These are phyloP conservation scores for Semotilus atromaculatus DNA, from an alignment of 2,797 vertebrate species.

Conservation along the genomic window DNA sequence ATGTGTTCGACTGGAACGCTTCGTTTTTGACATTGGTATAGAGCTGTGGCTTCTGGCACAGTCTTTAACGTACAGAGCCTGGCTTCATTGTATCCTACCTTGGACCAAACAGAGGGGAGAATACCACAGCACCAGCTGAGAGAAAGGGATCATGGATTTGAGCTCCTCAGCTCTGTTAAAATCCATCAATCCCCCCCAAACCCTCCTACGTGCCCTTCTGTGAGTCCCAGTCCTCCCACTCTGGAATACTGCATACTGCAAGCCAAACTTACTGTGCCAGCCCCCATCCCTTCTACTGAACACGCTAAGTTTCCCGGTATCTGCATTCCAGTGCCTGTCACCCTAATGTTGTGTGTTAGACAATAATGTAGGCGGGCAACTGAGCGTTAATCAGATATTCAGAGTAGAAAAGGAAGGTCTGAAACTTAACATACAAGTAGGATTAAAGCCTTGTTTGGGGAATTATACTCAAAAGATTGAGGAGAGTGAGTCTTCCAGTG, in stretches of 20 bases:
- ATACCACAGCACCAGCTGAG: constrained; percentile 53
- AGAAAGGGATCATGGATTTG: constrained; percentile 64
- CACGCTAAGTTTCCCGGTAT: constrained; percentile 80
- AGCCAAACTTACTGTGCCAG: constrained; percentile 70
- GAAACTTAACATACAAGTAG: constrained; percentile 4
- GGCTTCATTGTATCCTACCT: constrained; percentile 25
- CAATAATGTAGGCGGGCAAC: constrained; percentile 51
- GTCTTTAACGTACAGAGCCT: constrained; percentile 29
- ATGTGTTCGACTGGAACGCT: constrained; percentile 8
- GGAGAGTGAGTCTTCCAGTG: background rate
- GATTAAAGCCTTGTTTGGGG: constrained; percentile 29
- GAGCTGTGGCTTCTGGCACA: constrained; percentile 19
- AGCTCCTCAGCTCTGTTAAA: constrained; percentile 66
- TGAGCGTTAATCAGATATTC: constrained; percentile 10
- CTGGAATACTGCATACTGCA: constrained; percentile 81
- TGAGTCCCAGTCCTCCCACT: constrained; percentile 61
- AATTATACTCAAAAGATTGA: background rate
- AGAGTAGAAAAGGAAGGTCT: background rate
- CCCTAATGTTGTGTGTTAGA: constrained; percentile 66
- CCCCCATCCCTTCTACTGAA: constrained; percentile 59
- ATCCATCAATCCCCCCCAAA: constrained; percentile 66
- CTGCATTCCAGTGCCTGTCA: constrained; percentile 80
- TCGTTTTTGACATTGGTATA: constrained; percentile 1
- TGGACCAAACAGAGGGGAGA: constrained; percentile 30
- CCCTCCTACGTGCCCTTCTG: constrained; percentile 56